Percentiles rank a stretch among this genome's conserved stretches.
These are phyloP conservation scores for Pteronura brasiliensis DNA, from an alignment of 2,113 vertebrate genomes.

Conservation along the genomic window DNA sequence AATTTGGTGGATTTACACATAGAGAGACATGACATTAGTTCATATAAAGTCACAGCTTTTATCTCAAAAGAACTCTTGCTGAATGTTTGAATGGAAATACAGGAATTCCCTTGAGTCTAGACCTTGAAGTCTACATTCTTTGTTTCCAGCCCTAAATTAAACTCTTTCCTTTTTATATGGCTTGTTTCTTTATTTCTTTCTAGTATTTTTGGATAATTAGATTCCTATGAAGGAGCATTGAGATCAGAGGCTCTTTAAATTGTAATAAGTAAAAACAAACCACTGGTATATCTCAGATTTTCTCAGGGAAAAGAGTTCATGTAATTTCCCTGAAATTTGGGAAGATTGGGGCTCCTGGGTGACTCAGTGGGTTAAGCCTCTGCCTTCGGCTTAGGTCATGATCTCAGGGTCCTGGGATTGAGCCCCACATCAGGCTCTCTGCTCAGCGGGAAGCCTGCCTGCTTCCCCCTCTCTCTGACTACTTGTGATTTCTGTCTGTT, in stretches of 20 bases:
- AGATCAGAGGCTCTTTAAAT: not conserved
- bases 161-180: not conserved
- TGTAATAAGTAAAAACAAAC: not conserved
- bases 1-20: slow-evolving; percentile 16
- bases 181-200: not conserved
- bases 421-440: too few relatives aligned
- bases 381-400: too few relatives aligned
- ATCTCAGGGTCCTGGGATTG: too few relatives aligned
- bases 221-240: not conserved
- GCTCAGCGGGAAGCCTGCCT: too few relatives aligned
- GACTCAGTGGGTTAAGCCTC: too few relatives aligned
- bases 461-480: too few relatives aligned
- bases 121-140: slow-evolving; percentile 24
- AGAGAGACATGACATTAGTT: not conserved
- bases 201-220: not conserved
- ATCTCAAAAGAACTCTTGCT: not conserved
- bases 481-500: too few relatives aligned
- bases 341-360: not conserved
- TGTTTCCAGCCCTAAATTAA: not conserved
- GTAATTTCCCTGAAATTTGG: not conserved
- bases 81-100: not conserved
- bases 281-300: not conserved
- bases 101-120: not conserved
- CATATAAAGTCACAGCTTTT: not conserved
- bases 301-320: not conserved